Base-by-base conservation (phyloP, 2,888 invertebrate genomes). In the Tetheella fluctuosa region DNA sequence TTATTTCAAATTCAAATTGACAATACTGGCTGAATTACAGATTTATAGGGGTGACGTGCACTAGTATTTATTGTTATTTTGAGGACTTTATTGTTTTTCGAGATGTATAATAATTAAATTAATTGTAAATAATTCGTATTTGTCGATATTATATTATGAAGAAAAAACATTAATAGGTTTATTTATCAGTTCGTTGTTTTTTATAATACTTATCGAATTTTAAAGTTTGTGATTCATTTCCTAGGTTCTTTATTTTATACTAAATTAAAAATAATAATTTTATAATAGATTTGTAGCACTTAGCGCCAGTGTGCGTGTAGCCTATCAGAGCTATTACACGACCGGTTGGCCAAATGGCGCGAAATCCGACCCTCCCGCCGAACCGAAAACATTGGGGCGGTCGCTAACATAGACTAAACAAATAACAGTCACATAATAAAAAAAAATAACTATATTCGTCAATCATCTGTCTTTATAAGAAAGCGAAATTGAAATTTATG, bases 271-370 rank as follows among this genome's bases (percentile, higher is more conserved):
- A n/a, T n/a, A n/a, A 34, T 25, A 4, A 25, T 25, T 4, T 25
- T 25, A 25, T 25, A 25, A 25, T 4, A 25, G 6, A 25, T 4
- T 4, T 5, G 13, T 28, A 25, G n/a, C 8, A 53, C 23, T 30
- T 34, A 48, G 67, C 15, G 57, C 65, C 63, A 77, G 66, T 87
- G 81, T 78, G 65, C 71, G 79, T 58, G 61, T 64, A 59, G 65
- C 85, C 72, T 79, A 71, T 67, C 64, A 59, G 70, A 70, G 84
- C 89, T 89, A 91, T 91, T 89, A 91, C 86, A 89, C 88, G 89
- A 86, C 82, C 83, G 80, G 90, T 89, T 90, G 89, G 89, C 91
- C 92, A 91, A 92, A 92, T 92, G 92, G 91, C 91, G 91, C 90
- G 91, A 92, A 92, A 92, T 82, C 82, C 86, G 90, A 91, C 88